Conservation (phyloP, 2,113 vertebrate species). For the Sciurus niger region DNA sequence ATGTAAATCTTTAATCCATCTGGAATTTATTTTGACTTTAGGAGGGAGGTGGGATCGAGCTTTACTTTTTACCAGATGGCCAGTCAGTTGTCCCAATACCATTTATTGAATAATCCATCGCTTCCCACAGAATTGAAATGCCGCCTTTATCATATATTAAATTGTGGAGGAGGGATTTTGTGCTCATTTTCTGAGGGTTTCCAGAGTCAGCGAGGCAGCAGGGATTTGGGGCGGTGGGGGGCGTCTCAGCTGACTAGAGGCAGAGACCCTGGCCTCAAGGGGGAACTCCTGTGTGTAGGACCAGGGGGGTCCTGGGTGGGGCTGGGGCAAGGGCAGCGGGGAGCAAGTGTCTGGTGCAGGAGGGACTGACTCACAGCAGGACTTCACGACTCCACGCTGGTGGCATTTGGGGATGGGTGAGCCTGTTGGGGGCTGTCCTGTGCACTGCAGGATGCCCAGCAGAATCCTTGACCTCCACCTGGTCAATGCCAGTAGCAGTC, state of each 20-base stretch:
- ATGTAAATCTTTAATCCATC: slow-evolving; percentile 82
- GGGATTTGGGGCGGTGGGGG: slow-evolving; percentile 40
- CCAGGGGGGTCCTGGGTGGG: background rate
- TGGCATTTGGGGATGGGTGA: background rate
- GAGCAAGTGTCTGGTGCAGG: background rate
- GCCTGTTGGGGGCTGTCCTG: background rate
- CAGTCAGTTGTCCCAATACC: slow-evolving; percentile 82
- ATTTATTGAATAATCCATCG: slow-evolving; percentile 82
- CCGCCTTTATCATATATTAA: slow-evolving; percentile 76
- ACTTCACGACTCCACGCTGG: background rate
- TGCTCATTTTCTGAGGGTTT: slow-evolving; percentile 56
- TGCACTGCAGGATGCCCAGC: background rate
- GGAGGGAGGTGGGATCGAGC: slow-evolving; percentile 82
- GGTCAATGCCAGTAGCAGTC: background rate
- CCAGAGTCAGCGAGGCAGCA: background rate
- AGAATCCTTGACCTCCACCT: background rate
- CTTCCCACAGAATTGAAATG: slow-evolving; percentile 80
- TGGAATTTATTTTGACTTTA: slow-evolving; percentile 84
- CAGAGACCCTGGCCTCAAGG: background rate
- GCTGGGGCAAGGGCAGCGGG: fast-evolving
- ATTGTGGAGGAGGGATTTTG: slow-evolving; percentile 69
- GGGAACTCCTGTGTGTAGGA: background rate
- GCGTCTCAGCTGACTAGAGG: background rate
- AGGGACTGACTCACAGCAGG: background rate
- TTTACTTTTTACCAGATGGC: slow-evolving; percentile 83